Evolutionary conservation across 2,888 invertebrate genomes (phyloP).

Genomic region (Neuroscelio doddi): DNA sequence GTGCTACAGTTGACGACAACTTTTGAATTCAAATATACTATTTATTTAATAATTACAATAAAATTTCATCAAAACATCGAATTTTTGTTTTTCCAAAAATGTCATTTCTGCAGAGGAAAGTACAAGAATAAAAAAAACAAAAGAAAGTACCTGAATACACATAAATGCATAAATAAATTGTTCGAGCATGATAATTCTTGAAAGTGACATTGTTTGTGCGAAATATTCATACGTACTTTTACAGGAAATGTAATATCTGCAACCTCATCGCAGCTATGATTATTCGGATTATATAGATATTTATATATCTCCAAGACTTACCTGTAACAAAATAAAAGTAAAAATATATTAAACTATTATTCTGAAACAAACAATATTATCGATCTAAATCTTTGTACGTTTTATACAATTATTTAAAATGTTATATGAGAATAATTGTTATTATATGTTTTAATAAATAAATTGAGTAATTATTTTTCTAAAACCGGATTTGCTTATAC

Average conservation of each 20-base stretch:
- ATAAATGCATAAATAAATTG: too few species aligned
- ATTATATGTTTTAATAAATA: not conserved
- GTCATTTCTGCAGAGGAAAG: not conserved
- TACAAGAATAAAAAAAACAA: not conserved
- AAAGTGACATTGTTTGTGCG: not conserved
- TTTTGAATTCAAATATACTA: not conserved
- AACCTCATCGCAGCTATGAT: not conserved
- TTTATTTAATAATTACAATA: not conserved
- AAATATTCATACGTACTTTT: slow-evolving; percentile 7
- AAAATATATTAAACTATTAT: too few species aligned
- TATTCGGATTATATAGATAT: not conserved
- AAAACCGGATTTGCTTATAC: too few species aligned
- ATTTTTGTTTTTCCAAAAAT: not conserved
- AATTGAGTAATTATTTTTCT: not conserved
- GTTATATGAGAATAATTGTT: not conserved
- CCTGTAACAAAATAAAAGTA: slow-evolving; percentile 2
- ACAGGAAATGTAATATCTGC: not conserved
- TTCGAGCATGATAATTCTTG: not conserved
- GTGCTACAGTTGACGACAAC: too few species aligned
- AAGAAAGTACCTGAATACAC: not conserved
- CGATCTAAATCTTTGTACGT: too few species aligned
- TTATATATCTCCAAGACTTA: not conserved
- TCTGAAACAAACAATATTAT: too few species aligned
- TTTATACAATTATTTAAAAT: too few species aligned
- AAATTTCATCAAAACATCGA: not conserved